Conservation (phyloP, 2,113 vertebrate species). For the Centrocercus urophasianus region DNA sequence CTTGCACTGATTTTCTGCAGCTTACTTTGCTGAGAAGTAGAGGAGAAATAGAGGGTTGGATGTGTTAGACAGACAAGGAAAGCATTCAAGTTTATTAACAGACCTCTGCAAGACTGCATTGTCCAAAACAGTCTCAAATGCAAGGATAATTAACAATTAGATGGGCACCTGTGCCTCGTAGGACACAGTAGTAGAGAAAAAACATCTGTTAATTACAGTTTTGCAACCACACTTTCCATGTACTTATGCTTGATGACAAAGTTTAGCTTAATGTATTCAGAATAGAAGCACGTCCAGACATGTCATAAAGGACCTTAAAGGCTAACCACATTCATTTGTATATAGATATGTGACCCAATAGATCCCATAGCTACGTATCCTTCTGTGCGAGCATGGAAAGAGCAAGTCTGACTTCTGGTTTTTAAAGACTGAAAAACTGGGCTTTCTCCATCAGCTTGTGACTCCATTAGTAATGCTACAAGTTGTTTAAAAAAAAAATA, state of each 20-base stretch:
- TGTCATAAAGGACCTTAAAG: background rate
- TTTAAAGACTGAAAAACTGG: background rate
- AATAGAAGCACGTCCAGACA: background rate
- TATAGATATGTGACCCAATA: background rate
- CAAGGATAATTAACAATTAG: background rate
- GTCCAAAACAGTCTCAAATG: background rate
- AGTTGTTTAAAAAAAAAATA: background rate
- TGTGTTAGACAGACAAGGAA: background rate
- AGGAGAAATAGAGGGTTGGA: background rate
- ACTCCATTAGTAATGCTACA: background rate
- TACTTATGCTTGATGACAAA: background rate
- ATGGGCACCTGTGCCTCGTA: fast-evolving
- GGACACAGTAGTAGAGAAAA: background rate
- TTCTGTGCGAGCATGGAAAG: background rate
- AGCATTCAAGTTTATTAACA: background rate
- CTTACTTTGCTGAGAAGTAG: background rate
- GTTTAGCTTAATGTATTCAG: background rate
- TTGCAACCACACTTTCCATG: background rate
- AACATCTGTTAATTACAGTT: background rate
- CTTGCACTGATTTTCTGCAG: background rate
- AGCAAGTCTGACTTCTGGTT: background rate
- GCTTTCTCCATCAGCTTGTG: background rate
- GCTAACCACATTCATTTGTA: fast-evolving
- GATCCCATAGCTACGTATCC: background rate
- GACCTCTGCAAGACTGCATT: fast-evolving